Evolutionary conservation across 1,140 invertebrate genomes (phyloP).

Genomic region (Chironomus striatipennis): DNA sequence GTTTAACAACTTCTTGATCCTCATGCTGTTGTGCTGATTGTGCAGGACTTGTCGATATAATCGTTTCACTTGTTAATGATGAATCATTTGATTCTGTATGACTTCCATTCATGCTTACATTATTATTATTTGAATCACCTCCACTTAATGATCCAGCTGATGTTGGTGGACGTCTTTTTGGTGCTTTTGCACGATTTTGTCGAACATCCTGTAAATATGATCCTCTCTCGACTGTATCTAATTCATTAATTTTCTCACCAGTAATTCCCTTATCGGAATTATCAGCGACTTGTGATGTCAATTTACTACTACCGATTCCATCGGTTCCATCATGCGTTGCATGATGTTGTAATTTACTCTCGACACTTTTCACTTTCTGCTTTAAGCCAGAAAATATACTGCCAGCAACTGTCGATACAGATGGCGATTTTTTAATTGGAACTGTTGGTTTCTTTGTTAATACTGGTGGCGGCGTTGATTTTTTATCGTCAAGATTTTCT

Average conservation of each 20-base stretch:
- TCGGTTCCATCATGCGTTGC: constrained; percentile 33
- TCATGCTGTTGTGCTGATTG: constrained; percentile 31
- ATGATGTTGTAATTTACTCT: constrained; percentile 36
- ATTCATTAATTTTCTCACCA: constrained; percentile 38
- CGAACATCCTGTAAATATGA: constrained; percentile 52
- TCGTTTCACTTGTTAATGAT: constrained; percentile 14
- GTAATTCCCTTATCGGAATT: constrained; percentile 24
- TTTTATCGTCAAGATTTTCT: constrained; percentile 38
- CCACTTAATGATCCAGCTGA: constrained; percentile 32
- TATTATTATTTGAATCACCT: constrained; percentile 38
- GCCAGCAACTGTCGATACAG: constrained; percentile 43
- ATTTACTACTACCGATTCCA: constrained; percentile 34
- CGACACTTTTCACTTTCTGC: constrained; percentile 45
- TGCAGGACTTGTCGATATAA: background rate
- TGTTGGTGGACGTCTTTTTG: constrained; percentile 49
- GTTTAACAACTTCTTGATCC: constrained; percentile 41
- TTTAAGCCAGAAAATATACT: constrained; percentile 49
- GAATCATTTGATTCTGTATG: background rate
- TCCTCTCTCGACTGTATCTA: constrained; percentile 52
- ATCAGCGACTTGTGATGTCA: constrained; percentile 20
- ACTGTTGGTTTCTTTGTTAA: constrained; percentile 51
- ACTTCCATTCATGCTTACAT: constrained; percentile 33
- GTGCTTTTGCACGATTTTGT: constrained; percentile 48
- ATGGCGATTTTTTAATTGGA: constrained; percentile 53
- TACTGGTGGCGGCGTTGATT: constrained; percentile 36